Conservation (phyloP, 1,140 invertebrate species). For the Zaprionus kolodkinae region DNA sequence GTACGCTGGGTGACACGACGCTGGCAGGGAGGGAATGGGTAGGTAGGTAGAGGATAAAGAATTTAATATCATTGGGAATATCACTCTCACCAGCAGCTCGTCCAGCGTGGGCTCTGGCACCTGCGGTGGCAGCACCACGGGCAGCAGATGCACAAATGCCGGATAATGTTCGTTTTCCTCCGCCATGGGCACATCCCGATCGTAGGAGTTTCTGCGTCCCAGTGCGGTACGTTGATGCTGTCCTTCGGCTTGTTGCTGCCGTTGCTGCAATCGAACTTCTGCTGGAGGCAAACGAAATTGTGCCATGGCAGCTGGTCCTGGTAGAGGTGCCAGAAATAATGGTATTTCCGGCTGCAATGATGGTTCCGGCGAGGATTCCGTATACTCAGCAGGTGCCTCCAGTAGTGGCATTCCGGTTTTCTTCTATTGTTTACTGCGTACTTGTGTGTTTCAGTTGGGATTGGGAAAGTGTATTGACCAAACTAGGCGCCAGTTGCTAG, state of each 20-base stretch:
- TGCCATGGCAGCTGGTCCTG: constrained; percentile 62
- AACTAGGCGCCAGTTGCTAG: constrained; percentile 44
- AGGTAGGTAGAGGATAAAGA: no score
- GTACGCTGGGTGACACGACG: constrained; percentile 84
- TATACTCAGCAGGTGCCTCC: constrained; percentile 70
- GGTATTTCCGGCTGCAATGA: constrained; percentile 70
- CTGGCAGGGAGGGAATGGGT: constrained; percentile 30
- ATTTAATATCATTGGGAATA: no score
- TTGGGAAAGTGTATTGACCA: constrained; percentile 52
- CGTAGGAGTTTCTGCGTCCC: constrained; percentile 62
- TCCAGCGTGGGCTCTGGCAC: constrained; percentile 86
- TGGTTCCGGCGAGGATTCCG: constrained; percentile 71
- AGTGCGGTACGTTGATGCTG: constrained; percentile 52
- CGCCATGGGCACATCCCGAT: constrained; percentile 63
- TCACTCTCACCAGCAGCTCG: constrained; percentile 85
- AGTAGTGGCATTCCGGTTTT: constrained; percentile 61
- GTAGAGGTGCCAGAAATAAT: constrained; percentile 51
- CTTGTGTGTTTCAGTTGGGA: constrained; percentile 10
- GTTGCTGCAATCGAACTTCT: constrained; percentile 54
- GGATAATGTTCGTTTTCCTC: constrained; percentile 75
- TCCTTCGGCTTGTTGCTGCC: constrained; percentile 36
- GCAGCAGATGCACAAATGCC: constrained; percentile 83
- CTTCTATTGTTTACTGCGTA: background rate
- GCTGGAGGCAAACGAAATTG: constrained; percentile 62
- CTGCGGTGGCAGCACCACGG: constrained; percentile 85